Base-by-base conservation (phyloP, 1,140 invertebrate species). In the Penaeus vannamei region DNA sequence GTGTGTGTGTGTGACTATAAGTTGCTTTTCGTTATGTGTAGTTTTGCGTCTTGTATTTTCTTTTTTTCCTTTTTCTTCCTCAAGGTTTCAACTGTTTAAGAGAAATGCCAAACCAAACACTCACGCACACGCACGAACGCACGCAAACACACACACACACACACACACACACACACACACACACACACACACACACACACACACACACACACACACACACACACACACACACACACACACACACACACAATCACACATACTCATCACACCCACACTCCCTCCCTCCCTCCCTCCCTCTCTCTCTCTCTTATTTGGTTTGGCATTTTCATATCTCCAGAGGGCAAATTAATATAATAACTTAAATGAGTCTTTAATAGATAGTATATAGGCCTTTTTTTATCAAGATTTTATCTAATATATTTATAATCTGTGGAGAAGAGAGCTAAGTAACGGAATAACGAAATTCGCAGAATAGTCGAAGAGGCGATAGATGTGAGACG, bases 161-260 rank as follows among this genome's bases (percentile, higher is more conserved):
- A 36, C 42, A 76, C n/a, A 76, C 32, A 17, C n/a, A 83, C 59
- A 83, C 59, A 62, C 59, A 60, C 23, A 62, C 59, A 82, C 59
- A 82, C 59, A 62, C 59, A 62, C 59, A 82, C 59, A 62, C 59
- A 62, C 59, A 82, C 59, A 62, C 59, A 82, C 29, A 61, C 14
- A 32, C 53, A 60, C 19, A 32, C 60, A 23, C 60, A 36, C 36
- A 62, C 60, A 42, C 60, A 62, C 36, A 62, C 60, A 36, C 60
- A 62, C 64, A 62, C 60, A 36, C 60, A 62, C 60, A 62, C 60
- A 66, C 14, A 66, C 60, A 83, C 0, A 61, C 22, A 26, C 22
- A 83, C 22, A 26, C 22, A 60, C 32, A 69, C 42, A 66, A 19
- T 17, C 32, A 62, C 32, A 42, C 62, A 62, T n/a, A 17, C 23